These are phyloP conservation scores for Deroptyus accipitrinus DNA, from an alignment of 2,113 vertebrate genomes.

Conservation along the genomic window DNA sequence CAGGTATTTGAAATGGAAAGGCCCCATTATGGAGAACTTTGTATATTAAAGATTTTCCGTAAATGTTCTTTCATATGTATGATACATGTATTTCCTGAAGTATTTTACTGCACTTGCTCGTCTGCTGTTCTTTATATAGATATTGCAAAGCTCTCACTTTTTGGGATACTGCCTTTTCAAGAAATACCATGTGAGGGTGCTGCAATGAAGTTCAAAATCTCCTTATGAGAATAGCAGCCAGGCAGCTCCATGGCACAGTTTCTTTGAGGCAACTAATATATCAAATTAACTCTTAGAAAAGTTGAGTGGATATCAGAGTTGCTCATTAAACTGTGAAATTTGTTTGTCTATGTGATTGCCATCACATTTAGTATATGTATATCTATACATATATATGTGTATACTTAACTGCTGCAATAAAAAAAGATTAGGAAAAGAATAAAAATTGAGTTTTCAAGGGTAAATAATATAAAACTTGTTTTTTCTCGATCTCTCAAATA, in stretches of 20 bases:
- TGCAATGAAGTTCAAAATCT: neutral
- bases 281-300: neutral
- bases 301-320: neutral
- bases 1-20: slow-evolving; percentile 23
- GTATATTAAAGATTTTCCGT: neutral
- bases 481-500: neutral
- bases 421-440: neutral
- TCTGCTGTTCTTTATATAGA: neutral
- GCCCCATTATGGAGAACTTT: neutral
- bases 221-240: neutral
- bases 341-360: neutral
- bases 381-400: neutral
- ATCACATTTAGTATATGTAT: neutral
- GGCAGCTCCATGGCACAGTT: neutral
- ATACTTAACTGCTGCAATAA: neutral
- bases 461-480: neutral
- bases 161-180: neutral
- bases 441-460: neutral
- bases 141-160: neutral
- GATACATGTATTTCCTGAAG: neutral
- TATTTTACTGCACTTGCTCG: neutral
- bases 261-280: neutral
- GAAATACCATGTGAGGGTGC: neutral
- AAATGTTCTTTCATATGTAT: neutral
- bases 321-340: neutral